Percentiles rank a stretch among this genome's conserved stretches.
Evolutionary conservation across 1,140 invertebrate genomes (phyloP).

Genomic region (Ceratina calcarata): DNA sequence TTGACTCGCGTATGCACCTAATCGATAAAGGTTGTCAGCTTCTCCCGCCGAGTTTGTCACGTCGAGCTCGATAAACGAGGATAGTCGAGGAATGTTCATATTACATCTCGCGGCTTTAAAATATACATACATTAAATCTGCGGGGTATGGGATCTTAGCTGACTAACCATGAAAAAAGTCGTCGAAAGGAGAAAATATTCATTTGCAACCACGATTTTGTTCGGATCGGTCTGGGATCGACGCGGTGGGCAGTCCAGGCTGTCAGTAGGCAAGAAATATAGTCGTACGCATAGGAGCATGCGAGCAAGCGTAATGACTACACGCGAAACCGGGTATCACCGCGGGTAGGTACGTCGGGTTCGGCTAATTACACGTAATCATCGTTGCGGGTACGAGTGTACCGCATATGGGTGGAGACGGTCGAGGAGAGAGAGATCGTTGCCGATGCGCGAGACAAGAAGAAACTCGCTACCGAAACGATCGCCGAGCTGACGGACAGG

Average conservation of each 20-base stretch:
- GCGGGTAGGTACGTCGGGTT: conserved; percentile 51
- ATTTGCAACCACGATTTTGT: neutral
- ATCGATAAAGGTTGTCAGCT: no score
- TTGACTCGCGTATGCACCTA: neutral
- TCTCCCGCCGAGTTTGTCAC: neutral
- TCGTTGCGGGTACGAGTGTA: conserved; percentile 33
- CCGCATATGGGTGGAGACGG: neutral
- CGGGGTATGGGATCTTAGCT: no score
- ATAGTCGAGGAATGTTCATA: neutral
- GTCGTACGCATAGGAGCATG: conserved; percentile 62
- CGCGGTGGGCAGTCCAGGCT: conserved; percentile 61
- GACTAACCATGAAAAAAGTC: no score
- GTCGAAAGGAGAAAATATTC: conserved; percentile 1
- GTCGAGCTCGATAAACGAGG: neutral
- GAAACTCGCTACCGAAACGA: conserved; percentile 55
- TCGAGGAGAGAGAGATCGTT: neutral
- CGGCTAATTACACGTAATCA: conserved; percentile 64
- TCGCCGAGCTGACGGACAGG: conserved; percentile 20
- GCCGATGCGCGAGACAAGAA: neutral
- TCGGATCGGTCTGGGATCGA: conserved; percentile 8
- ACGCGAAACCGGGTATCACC: conserved; percentile 59
- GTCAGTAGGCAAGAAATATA: conserved; percentile 65
- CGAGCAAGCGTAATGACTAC: conserved; percentile 58
- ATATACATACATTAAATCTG: no score
- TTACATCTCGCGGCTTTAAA: no score